Evolutionary conservation across 2,113 vertebrate species (phyloP).

Genomic region (Macquaria australasica): DNA sequence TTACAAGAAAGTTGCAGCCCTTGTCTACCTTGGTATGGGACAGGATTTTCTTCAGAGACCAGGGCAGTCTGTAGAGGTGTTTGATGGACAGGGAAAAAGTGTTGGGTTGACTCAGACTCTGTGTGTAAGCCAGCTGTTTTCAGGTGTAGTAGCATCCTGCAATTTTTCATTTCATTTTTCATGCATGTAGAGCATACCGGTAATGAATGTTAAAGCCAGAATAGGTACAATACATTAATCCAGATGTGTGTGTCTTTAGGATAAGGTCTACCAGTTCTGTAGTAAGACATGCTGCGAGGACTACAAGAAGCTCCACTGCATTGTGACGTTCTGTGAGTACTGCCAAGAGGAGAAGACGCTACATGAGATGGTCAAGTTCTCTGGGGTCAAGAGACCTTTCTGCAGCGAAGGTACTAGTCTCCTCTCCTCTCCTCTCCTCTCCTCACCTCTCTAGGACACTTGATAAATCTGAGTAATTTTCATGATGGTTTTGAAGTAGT

Average conservation of each 20-base stretch:
- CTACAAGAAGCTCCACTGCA: conserved; percentile 99
- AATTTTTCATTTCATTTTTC: too few species aligned
- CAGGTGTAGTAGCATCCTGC: not conserved
- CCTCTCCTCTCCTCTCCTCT: not conserved
- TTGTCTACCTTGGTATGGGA: not conserved
- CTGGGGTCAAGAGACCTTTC: conserved; percentile 97
- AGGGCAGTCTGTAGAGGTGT: not conserved
- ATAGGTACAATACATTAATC: not conserved
- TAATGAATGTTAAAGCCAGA: not conserved
- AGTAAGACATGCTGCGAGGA: conserved; percentile 96
- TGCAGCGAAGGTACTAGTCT: conserved; percentile 94
- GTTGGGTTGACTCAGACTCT: not conserved
- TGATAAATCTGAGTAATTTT: not conserved
- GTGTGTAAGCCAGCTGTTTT: not conserved
- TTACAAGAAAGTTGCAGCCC: not conserved
- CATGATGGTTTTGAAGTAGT: not conserved
- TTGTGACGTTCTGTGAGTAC: conserved; percentile 97
- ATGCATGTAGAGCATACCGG: not conserved
- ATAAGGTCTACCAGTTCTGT: conserved; percentile 98
- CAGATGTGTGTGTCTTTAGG: conserved; percentile 83
- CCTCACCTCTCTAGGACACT: not conserved
- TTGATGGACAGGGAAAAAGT: not conserved
- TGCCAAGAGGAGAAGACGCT: conserved; percentile 99
- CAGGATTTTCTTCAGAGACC: not conserved
- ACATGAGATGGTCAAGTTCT: conserved; percentile 96